phyloP scores from a whole-genome alignment of 2,113 vertebrate species.

The Dipodomys ordii region DNA sequence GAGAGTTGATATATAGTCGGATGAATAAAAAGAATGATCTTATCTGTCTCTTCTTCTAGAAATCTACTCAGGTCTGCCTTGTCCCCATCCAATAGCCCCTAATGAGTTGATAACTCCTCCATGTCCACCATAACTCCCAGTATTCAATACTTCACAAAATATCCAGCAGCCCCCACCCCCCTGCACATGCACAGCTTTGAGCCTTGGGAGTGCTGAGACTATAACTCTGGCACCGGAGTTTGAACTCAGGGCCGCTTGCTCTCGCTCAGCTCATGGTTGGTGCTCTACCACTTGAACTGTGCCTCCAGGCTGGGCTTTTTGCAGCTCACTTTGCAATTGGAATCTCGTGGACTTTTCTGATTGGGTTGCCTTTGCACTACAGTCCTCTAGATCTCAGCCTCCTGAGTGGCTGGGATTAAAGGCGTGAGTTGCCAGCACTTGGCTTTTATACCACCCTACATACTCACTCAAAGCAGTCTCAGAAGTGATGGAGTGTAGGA shows the following conservation, averaged over 20 bases:
- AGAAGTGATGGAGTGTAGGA: neutral
- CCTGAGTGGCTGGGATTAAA: too few species aligned
- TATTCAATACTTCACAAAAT: neutral
- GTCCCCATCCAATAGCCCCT: neutral
- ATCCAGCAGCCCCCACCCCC: neutral
- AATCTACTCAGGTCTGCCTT: neutral
- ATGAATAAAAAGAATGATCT: neutral
- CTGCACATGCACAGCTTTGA: neutral
- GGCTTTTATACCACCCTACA: neutral
- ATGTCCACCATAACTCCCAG: too few species aligned
- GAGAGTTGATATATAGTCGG: neutral
- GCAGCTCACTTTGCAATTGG: too few species aligned
- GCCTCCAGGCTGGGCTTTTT: too few species aligned
- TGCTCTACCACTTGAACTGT: too few species aligned
- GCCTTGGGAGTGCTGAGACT: neutral
- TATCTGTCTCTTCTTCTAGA: neutral
- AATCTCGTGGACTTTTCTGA: too few species aligned
- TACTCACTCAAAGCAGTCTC: neutral
- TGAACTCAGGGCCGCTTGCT: too few species aligned
- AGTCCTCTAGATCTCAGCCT: too few species aligned
- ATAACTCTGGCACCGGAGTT: neutral
- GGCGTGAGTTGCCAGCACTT: too few species aligned
- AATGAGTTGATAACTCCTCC: neutral
- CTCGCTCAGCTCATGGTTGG: too few species aligned
- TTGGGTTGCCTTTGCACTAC: too few species aligned